These are phyloP conservation scores for Coilia nasus DNA, from an alignment of 2,797 vertebrate genomes.

Conservation along the genomic window DNA sequence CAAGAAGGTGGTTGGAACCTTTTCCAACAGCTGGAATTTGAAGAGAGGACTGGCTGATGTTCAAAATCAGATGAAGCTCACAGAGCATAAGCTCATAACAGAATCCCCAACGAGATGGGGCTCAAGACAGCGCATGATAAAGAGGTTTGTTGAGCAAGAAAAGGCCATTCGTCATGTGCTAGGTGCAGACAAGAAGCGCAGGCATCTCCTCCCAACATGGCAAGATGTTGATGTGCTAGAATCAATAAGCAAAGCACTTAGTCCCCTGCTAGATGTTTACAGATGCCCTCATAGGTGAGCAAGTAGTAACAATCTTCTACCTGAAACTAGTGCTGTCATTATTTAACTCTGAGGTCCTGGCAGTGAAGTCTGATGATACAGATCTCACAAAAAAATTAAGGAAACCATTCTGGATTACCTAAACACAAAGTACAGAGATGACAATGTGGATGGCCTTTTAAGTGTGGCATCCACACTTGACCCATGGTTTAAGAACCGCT, in stretches of 20 bases:
- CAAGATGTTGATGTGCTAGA: conserved; percentile 38
- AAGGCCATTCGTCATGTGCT: too few species aligned
- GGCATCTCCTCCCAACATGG: too few species aligned
- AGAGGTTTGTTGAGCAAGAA: too few species aligned
- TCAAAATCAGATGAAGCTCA: too few species aligned
- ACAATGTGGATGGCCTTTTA: conserved; percentile 29
- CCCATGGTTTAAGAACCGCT: conserved; percentile 28
- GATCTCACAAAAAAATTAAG: conserved; percentile 28
- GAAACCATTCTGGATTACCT: conserved; percentile 19
- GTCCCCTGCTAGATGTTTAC: conserved; percentile 30
- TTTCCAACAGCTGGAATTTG: too few species aligned
- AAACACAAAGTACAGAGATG: conserved; percentile 33
- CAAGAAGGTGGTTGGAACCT: too few species aligned
- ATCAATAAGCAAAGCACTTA: conserved; percentile 31
- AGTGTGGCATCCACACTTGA: conserved; percentile 35
- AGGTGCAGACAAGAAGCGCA: too few species aligned
- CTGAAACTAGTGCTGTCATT: conserved; percentile 29
- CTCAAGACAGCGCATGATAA: too few species aligned
- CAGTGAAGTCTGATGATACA: conserved; percentile 25
- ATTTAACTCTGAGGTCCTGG: conserved; percentile 33
- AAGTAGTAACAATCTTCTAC: conserved; percentile 32
- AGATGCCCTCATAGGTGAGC: conserved; percentile 33
- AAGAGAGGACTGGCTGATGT: too few species aligned
- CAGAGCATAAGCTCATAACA: too few species aligned
- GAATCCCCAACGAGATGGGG: too few species aligned